Conservation (phyloP, 2,113 vertebrate species). For the Cichladusa arquata region DNA sequence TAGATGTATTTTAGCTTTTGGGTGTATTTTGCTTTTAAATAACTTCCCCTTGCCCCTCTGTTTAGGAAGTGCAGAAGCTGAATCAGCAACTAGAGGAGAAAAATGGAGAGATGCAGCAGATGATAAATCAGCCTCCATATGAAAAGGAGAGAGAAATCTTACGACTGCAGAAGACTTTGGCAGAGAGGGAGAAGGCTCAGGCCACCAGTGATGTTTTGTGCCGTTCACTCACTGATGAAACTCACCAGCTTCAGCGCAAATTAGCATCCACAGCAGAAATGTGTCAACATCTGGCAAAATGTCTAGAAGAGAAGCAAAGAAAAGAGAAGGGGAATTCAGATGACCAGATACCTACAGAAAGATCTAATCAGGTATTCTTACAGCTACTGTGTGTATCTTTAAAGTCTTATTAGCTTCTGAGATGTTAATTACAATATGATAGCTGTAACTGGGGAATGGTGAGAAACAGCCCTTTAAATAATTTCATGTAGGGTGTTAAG, state of each 20-base stretch:
- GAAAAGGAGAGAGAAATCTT: conserved; percentile 81
- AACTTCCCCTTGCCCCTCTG: neutral
- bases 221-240: conserved; percentile 83
- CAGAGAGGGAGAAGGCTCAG: conserved; percentile 76
- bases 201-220: conserved; percentile 83
- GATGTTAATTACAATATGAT: neutral
- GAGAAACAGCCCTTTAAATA: neutral
- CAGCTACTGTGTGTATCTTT: neutral
- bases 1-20: neutral
- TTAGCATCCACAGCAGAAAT: conserved; percentile 84
- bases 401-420: neutral
- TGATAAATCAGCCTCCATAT: conserved; percentile 72
- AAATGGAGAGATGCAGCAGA: conserved; percentile 75
- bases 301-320: conserved; percentile 77
- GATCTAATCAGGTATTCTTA: conserved; percentile 73
- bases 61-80: conserved; percentile 83
- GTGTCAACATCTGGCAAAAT: conserved; percentile 86
- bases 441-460: neutral
- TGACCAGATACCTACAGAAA: conserved; percentile 4
- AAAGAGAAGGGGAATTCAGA: conserved; percentile 8
- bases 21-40: neutral
- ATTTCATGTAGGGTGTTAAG: neutral
- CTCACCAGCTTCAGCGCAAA: conserved; percentile 82
- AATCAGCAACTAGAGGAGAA: conserved; percentile 75
- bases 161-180: conserved; percentile 72